Conservation (phyloP, 2,888 invertebrate genomes). For the Electrophaes corylata region DNA sequence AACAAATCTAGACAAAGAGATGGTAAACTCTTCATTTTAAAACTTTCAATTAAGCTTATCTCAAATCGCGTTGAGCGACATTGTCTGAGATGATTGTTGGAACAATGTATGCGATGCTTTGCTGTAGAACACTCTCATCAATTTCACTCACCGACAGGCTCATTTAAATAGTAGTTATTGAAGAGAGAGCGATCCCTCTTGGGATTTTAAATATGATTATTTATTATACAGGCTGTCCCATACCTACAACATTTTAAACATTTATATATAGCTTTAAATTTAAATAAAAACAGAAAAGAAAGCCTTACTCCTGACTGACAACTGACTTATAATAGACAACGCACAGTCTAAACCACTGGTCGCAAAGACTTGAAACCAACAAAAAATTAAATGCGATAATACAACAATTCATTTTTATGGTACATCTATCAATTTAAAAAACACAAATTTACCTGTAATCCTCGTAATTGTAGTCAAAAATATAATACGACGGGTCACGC, state of each 20-base stretch:
- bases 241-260: not conserved
- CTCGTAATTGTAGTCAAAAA: too few relatives aligned
- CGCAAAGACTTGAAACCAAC: too few relatives aligned
- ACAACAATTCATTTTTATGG: too few relatives aligned
- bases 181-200: not conserved
- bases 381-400: too few relatives aligned
- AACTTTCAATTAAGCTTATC: slow-evolving; percentile 42
- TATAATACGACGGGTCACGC: too few relatives aligned
- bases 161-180: slow-evolving; percentile 9
- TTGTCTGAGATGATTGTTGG: slow-evolving; percentile 20
- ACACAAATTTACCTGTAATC: too few relatives aligned
- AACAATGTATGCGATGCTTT: slow-evolving; percentile 31
- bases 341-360: too few relatives aligned
- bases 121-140: slow-evolving; percentile 25
- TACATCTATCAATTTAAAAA: too few relatives aligned
- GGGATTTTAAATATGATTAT: not conserved
- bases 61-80: slow-evolving; percentile 31
- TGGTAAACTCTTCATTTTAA: slow-evolving; percentile 3
- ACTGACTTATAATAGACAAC: too few relatives aligned
- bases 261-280: too few relatives aligned
- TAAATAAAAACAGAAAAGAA: too few relatives aligned
- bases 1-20: not conserved
- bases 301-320: too few relatives aligned
- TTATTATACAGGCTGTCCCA: not conserved
- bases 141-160: slow-evolving; percentile 21